Conservation (phyloP, 2,797 vertebrate genomes). For the Pangasius sanitwongsei region DNA sequence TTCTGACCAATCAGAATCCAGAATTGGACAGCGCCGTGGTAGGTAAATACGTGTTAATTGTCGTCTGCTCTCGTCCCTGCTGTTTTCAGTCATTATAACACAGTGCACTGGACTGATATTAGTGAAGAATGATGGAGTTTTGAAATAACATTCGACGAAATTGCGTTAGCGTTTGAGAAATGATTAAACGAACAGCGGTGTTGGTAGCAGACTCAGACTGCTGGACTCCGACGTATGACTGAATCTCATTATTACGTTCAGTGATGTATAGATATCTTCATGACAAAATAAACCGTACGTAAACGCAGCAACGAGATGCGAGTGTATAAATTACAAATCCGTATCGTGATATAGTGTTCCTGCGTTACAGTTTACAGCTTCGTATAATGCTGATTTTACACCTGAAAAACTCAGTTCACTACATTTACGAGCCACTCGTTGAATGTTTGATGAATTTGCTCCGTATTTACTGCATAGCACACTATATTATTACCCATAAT, state of each 20-base stretch:
- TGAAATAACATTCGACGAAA: conserved; percentile 4
- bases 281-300: background rate
- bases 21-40: background rate
- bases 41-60: conserved; percentile 13
- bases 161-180: conserved; percentile 18
- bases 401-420: too few relatives aligned
- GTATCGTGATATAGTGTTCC: background rate
- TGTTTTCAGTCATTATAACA: conserved; percentile 14
- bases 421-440: background rate
- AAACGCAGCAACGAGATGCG: background rate
- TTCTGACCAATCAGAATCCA: conserved; percentile 14
- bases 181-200: conserved; percentile 11
- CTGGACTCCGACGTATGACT: background rate
- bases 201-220: conserved; percentile 20
- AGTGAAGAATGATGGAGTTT: conserved; percentile 32
- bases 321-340: background rate
- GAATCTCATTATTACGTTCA: conserved; percentile 5
- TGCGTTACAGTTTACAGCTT: background rate
- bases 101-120: conserved; percentile 18
- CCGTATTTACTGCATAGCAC: background rate
- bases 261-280: background rate
- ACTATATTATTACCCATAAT: background rate
- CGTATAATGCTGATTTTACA: background rate
- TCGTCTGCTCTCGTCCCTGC: conserved; percentile 7
- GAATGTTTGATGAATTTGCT: background rate